Conservation (phyloP, 2,797 vertebrate genomes). For the Balearica regulorum region DNA sequence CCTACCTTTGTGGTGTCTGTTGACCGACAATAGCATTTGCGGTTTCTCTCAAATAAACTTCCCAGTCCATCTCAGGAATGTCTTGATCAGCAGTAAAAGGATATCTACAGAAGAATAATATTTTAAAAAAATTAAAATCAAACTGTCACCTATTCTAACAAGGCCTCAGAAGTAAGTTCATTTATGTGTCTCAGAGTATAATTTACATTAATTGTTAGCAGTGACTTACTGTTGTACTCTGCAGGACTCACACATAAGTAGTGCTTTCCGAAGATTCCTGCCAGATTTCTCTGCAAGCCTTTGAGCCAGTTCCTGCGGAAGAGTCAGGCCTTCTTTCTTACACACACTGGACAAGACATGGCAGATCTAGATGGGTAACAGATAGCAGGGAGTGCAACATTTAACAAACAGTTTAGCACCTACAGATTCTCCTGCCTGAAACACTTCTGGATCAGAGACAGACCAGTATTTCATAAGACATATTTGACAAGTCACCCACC, state of each 20-base stretch:
- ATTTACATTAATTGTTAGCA: neutral
- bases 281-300: conserved; percentile 89
- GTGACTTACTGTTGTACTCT: conserved; percentile 94
- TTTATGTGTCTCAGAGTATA: neutral
- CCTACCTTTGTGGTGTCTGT: conserved; percentile 93
- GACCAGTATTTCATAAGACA: neutral
- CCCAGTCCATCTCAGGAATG: conserved; percentile 94
- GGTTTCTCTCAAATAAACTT: conserved; percentile 92
- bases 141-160: neutral
- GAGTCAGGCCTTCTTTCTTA: conserved; percentile 90
- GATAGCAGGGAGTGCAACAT: neutral
- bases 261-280: conserved; percentile 92
- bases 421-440: neutral
- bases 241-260: conserved; percentile 97
- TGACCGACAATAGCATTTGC: conserved; percentile 92
- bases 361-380: conserved; percentile 82
- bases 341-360: conserved; percentile 86
- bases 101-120: conserved; percentile 74
- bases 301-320: conserved; percentile 88
- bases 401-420: neutral
- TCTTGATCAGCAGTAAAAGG: conserved; percentile 93
- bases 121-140: neutral
- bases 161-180: neutral
- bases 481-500: neutral
- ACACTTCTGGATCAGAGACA: neutral